These are phyloP conservation scores for Proterorhinus semilunaris DNA, from an alignment of 2,113 vertebrate species.

Conservation along the genomic window DNA sequence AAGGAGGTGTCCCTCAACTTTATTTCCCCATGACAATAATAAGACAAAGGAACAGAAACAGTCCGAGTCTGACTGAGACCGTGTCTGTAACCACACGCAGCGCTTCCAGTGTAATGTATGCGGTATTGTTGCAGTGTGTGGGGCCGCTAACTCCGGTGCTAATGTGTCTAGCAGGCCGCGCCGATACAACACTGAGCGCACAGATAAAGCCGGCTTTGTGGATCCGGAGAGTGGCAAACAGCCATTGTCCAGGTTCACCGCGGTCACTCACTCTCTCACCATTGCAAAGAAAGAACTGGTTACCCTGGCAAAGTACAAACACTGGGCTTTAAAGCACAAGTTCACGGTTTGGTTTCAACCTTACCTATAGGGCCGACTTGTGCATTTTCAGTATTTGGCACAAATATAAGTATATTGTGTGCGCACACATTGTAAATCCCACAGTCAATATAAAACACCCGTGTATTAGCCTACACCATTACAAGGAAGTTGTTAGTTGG, in stretches of 20 bases:
- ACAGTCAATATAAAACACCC: neutral
- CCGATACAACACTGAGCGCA: conserved; percentile 58
- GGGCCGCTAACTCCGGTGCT: conserved; percentile 39
- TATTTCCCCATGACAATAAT: conserved; percentile 5
- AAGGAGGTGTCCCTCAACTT: no score
- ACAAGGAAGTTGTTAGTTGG: neutral
- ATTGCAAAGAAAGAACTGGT: neutral
- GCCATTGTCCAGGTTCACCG: conserved; percentile 67
- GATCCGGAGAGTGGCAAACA: conserved; percentile 52
- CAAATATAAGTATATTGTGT: neutral
- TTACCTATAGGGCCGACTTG: no score
- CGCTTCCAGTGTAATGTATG: conserved; percentile 23
- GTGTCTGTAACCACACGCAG: conserved; percentile 24
- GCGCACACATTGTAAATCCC: conserved; percentile 3
- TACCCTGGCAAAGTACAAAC: neutral
- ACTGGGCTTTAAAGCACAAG: neutral
- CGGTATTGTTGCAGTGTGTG: conserved; percentile 41
- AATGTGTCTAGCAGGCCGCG: conserved; percentile 64
- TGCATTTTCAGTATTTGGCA: no score
- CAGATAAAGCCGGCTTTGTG: conserved; percentile 71
- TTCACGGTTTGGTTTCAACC: neutral
- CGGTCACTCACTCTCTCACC: conserved; percentile 39
- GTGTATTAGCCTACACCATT: neutral
- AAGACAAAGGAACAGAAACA: conserved; percentile 44
- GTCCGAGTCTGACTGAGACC: conserved; percentile 2